Evolutionary conservation across 2,888 invertebrate species (phyloP), one percentile per base, ranked within the genome.

Genomic region (Tetanocera ferruginea): DNA sequence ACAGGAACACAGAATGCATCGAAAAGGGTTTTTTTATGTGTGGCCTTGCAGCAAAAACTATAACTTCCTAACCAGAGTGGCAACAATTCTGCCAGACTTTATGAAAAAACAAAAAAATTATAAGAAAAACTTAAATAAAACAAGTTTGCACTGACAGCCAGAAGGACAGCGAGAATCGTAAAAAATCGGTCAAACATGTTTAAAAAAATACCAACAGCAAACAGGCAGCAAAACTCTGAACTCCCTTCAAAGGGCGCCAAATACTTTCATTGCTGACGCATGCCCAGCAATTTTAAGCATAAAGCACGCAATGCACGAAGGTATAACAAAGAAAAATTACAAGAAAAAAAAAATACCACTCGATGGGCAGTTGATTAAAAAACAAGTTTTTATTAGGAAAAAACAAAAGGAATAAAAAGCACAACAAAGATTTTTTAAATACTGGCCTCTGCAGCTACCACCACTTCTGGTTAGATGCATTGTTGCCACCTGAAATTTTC

Each of bases 1-100:
- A 84, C 85, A 87, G 87, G 75, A 28, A 28, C 67, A 82, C 80
- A 84, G 64, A 87, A 87, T 86, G 57, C 72, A 76, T n/a, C 37
- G 57, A 23, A 75, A 75, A 67, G 75, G 75, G 66, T 55, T 60
- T 60, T 31, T 60, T 31, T n/a, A 1, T 23, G 25, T 19, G 51
- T 51, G 11, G 34, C n/a, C 17, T 51, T 67, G 25, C 37, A 43
- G 5, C 14, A 43, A 11, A 43, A 43, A 11, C 43, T 43, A 11
- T 14, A 43, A 43, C 43, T 43, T 37, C 43, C 43, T 11, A 3
- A 43, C 11, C 43, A 43, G 14, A 43, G 43, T 11, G 11, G 14
- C 43, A 43, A 43, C 43, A 43, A 14, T 43, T 43, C 43, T 43
- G 64, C 5, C 28, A 31, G 43, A n/a, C 62, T 19, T 62, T n/a